Base-by-base conservation (phyloP, 2,113 vertebrate species). In the Peucedramus taeniatus region DNA sequence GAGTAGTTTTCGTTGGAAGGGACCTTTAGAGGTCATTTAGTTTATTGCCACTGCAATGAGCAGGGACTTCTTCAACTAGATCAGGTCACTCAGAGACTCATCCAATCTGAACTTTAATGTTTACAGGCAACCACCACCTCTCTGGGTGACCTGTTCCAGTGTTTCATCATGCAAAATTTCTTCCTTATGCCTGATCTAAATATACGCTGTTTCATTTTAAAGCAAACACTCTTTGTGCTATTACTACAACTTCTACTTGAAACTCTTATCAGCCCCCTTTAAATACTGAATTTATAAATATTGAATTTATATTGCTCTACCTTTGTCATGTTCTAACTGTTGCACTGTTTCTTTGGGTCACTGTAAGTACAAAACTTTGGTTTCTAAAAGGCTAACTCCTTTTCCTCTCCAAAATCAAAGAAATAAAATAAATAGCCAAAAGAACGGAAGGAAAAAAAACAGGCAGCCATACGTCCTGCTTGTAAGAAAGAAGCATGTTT, bases 41-140 rank as follows among this genome's bases (percentile, higher is more conserved):
- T 61, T 6, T 26, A 66, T 44, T 0, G 0, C 4, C 6, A 10
- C 35, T 60, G 27, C 51, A 76, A 9, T 26, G 35, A 57, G 35
- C 35, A 50, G 26, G 7, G 17, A 35, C 20, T 66, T 39, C 37
- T 65, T 66, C 15, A 59, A 7, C 11, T 11, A 2, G 5, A 23
- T 47, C 19, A 72, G 39, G 27, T 45, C 37, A 7, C n/a, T 47
- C 64, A 59, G n/a, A 42, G 22, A 7, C 21, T 15, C 3, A 1
- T 15, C 6, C 33, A 59, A 1, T 12, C 49, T 35, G 17, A 51
- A 11, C 18, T 47, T 40, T 3, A 71, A 20, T 11, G 15, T 40
- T 64, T 33, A 26, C 31, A 81, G 42, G 23, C 31, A 69, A 7
- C n/a, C 22, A 71, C 20, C 15, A 23, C 15, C 26, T 21, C n/a